Evolutionary conservation across 2,888 invertebrate species (phyloP).

Genomic region (Drosophila affinis): DNA sequence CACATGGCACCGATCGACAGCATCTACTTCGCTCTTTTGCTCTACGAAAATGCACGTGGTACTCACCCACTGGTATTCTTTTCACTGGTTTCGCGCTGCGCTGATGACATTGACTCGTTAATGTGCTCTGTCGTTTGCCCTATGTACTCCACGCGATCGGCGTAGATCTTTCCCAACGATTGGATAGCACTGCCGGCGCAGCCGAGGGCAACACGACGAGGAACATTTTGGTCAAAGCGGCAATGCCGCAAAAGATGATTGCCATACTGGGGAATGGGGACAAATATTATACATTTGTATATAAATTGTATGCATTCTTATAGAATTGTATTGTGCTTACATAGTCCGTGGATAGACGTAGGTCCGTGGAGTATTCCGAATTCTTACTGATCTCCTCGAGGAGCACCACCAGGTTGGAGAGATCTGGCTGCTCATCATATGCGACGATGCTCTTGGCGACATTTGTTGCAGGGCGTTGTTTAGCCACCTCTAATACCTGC

Average conservation of each 20-base stretch:
- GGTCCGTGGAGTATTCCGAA: conserved; percentile 76
- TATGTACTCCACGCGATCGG: conserved; percentile 79
- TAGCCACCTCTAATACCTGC: conserved; percentile 62
- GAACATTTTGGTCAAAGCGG: neutral
- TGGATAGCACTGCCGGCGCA: conserved; percentile 66
- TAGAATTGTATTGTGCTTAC: conserved; percentile 65
- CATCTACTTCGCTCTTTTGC: neutral
- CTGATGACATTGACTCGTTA: conserved; percentile 66
- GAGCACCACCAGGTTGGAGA: conserved; percentile 69
- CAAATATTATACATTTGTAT: neutral
- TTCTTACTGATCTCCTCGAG: conserved; percentile 80
- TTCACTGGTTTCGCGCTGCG: conserved; percentile 39
- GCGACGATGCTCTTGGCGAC: conserved; percentile 73
- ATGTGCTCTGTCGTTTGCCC: conserved; percentile 73
- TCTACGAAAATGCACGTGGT: neutral
- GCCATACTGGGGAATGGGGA: conserved; percentile 63
- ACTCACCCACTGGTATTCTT: conserved; percentile 26
- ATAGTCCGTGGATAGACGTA: conserved; percentile 74
- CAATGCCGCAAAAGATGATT: conserved; percentile 65
- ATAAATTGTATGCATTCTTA: neutral
- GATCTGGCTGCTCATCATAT: conserved; percentile 63
- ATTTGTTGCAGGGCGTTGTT: conserved; percentile 73
- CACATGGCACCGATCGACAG: conserved; percentile 25
- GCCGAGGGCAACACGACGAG: conserved; percentile 36
- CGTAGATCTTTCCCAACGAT: conserved; percentile 79